These are phyloP conservation scores for Cromileptes altivelis DNA, from an alignment of 2,113 vertebrate genomes.

Conservation along the genomic window DNA sequence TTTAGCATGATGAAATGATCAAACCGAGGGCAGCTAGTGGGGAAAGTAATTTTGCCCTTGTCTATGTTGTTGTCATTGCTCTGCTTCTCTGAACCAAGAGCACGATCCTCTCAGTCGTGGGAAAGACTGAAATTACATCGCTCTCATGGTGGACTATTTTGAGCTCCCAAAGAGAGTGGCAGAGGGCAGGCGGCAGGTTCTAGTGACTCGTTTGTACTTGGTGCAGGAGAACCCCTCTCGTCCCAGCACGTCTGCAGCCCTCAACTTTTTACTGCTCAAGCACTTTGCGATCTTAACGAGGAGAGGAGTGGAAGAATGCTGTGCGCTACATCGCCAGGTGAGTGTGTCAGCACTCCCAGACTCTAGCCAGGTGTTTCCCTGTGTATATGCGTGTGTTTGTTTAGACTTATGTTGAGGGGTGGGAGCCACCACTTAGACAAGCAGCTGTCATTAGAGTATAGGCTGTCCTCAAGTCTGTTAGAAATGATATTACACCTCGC, in stretches of 20 bases:
- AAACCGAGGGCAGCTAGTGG: slow-evolving; percentile 26
- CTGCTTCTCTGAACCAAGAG: slow-evolving; percentile 69
- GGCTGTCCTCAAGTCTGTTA: slow-evolving; percentile 23
- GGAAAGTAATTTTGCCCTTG: slow-evolving; percentile 53
- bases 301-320: slow-evolving; percentile 83
- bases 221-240: slow-evolving; percentile 76
- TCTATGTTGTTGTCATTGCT: slow-evolving; percentile 73
- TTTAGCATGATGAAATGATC: slow-evolving; percentile 34
- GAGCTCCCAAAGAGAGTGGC: slow-evolving; percentile 80
- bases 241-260: slow-evolving; percentile 68
- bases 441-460: slow-evolving; percentile 58
- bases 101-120: slow-evolving; percentile 81
- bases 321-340: slow-evolving; percentile 85
- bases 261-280: slow-evolving; percentile 62
- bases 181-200: slow-evolving; percentile 84
- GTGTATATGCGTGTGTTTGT: slow-evolving; percentile 34
- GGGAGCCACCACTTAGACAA: slow-evolving; percentile 33
- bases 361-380: slow-evolving; percentile 66
- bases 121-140: slow-evolving; percentile 90
- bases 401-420: slow-evolving; percentile 46
- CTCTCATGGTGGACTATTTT: slow-evolving; percentile 87
- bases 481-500: slow-evolving; percentile 2
- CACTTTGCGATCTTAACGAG: slow-evolving; percentile 61
- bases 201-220: slow-evolving; percentile 73
- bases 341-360: slow-evolving; percentile 72